A percentile compares a stretch with the other conserved stretches of the same genome.
Evolutionary conservation across 2,797 vertebrate species (phyloP).

Genomic region (Fistularia commersonii): DNA sequence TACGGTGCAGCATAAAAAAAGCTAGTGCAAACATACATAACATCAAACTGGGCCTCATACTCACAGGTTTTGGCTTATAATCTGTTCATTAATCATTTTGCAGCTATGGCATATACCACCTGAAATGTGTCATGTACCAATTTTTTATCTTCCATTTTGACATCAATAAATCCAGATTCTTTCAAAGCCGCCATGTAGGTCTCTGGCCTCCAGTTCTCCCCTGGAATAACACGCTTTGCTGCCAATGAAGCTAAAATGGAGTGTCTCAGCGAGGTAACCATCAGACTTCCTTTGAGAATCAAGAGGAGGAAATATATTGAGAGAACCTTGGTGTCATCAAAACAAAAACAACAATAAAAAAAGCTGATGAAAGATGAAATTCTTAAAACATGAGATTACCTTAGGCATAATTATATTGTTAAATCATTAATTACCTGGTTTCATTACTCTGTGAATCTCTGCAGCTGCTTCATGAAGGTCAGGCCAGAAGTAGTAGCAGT

Average conservation of each 20-base stretch:
- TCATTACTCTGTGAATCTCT: slow-evolving; percentile 75
- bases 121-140: slow-evolving; percentile 51
- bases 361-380: too few relatives aligned
- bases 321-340: too few relatives aligned
- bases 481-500: slow-evolving; percentile 81
- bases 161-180: slow-evolving; percentile 63
- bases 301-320: background rate
- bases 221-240: slow-evolving; percentile 40
- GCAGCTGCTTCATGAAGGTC: slow-evolving; percentile 56
- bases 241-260: slow-evolving; percentile 10
- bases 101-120: slow-evolving; percentile 67
- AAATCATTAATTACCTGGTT: slow-evolving; percentile 58
- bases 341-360: too few relatives aligned
- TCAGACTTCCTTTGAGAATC: slow-evolving; percentile 56
- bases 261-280: slow-evolving; percentile 67
- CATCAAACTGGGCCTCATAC: too few relatives aligned
- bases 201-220: slow-evolving; percentile 65
- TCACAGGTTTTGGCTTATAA: background rate
- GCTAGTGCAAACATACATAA: too few relatives aligned
- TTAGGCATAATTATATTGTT: too few relatives aligned
- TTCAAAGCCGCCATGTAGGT: slow-evolving; percentile 66
- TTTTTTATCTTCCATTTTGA: slow-evolving; percentile 60
- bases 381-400: too few relatives aligned
- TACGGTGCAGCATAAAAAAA: too few relatives aligned
- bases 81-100: slow-evolving; percentile 37